A percentile compares a stretch with the other conserved stretches of the same genome.
Conservation (phyloP, 2,888 invertebrate genomes). For the Mimachlamys varia region DNA sequence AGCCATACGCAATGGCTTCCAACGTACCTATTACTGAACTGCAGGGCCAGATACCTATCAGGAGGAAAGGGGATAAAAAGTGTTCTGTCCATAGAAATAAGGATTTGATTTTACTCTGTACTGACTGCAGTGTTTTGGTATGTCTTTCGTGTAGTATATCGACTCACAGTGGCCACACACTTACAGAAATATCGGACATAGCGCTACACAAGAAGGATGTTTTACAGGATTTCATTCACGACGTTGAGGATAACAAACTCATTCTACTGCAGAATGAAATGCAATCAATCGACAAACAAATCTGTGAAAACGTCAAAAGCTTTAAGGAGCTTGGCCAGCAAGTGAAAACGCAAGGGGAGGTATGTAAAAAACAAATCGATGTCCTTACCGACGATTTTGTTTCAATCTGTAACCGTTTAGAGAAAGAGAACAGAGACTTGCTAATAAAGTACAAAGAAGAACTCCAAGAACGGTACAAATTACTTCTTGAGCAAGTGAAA, state of each 20-base stretch:
- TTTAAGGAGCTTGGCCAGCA: not conserved
- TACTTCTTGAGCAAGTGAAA: not conserved
- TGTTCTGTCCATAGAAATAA: not conserved
- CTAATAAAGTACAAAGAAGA: not conserved
- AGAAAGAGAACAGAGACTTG: not conserved
- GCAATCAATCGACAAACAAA: not conserved
- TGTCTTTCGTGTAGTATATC: not conserved
- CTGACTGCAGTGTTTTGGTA: not conserved
- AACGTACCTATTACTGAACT: not conserved
- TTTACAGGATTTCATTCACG: not conserved
- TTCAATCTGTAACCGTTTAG: not conserved
- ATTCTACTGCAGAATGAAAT: slow-evolving; percentile 1
- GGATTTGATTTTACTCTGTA: not conserved
- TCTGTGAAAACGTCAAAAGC: not conserved
- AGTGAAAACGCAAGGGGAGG: not conserved
- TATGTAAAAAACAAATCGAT: not conserved
- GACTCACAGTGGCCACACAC: not conserved
- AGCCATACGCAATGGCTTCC: not conserved
- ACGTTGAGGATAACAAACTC: not conserved
- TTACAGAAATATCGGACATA: not conserved
- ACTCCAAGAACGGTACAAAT: not conserved
- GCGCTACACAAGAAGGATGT: not conserved
- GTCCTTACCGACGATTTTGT: not conserved
- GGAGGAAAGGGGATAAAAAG: not conserved
- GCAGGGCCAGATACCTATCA: not conserved